Base-by-base conservation (phyloP, 2,797 vertebrate genomes). In the Tokudaia muenninki region DNA sequence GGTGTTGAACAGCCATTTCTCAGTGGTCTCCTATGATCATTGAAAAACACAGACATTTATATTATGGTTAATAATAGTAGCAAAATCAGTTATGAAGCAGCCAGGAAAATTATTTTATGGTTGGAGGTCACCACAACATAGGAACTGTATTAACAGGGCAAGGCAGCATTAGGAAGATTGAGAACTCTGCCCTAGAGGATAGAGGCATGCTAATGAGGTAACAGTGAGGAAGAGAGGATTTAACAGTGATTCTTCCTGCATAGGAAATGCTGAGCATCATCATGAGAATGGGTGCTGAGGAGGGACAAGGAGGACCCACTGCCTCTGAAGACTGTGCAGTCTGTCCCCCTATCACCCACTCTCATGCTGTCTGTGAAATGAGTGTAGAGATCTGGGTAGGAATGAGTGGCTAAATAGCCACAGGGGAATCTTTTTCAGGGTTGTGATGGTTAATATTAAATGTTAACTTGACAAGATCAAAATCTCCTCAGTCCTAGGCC, bases 221-320 rank as follows among this genome's bases (percentile, higher is more conserved):
- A 90, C 29, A 78, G 26, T n/a, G 31, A 63, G 80, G 14, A 65
- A 63, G 3, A 41, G 57, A 41, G 16, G 10, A 29, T 90, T 72
- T 16, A 65, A 61, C 13, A 44, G 34, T 22, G 22, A 29, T 2
- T 9, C 57, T 1, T 14, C 3, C 31, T 34, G 7, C 50, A 14
- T 5, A 13, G 5, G 37, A 59, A 75, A 67, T 19, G 12, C 8
- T 70, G 57, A 72, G 9, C 26, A 81, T 31, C 29, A 6, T 3
- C 1, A 0, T 4, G 6, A 50, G 31, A 6, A 2, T 10, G 1
- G 21, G 7, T 70, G 9, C 6, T 9, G 31, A 3, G 5, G 5
- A 10, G 26, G 13, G 29, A 57, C 3, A 12, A 5, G 1, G 24
- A 41, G 24, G 10, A 26, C 3, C 17, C 2, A 31, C 67, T 26